Percentiles rank a stretch among this genome's conserved stretches.
These are phyloP conservation scores for Erpetoichthys calabaricus DNA, from an alignment of 2,797 vertebrate genomes.

Conservation along the genomic window DNA sequence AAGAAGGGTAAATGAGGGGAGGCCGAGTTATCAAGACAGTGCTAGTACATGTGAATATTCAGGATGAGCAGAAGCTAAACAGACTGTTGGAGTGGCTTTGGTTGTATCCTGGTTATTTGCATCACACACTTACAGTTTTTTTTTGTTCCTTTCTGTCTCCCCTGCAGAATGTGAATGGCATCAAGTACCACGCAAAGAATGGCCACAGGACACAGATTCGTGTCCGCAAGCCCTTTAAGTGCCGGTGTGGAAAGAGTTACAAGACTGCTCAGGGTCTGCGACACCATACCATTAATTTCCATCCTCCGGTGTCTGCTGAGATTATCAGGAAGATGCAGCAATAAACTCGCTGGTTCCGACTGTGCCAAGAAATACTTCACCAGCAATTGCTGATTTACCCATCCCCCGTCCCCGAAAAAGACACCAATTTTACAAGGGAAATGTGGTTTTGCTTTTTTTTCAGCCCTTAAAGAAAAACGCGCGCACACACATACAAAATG, in stretches of 20 bases:
- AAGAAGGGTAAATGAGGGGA: too few relatives aligned
- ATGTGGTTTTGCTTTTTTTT: conserved; percentile 8
- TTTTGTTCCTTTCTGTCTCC: conserved; percentile 14
- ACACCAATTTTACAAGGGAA: conserved; percentile 41
- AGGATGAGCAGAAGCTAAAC: conserved; percentile 1
- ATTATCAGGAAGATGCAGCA: conserved; percentile 94
- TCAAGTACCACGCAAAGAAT: conserved; percentile 98
- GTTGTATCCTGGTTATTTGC: conserved; percentile 4
- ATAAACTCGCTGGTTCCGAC: conserved; percentile 60
- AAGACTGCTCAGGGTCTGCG: conserved; percentile 97
- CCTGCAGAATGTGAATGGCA: conserved; percentile 91
- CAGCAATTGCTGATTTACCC: conserved; percentile 66
- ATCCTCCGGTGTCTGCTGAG: conserved; percentile 83
- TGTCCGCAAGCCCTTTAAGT: conserved; percentile 94
- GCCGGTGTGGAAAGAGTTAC: conserved; percentile 97
- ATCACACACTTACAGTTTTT: conserved; percentile 1
- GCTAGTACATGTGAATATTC: too few relatives aligned
- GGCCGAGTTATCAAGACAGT: too few relatives aligned
- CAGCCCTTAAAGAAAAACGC: conserved; percentile 22
- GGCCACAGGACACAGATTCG: conserved; percentile 95
- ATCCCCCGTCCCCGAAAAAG: conserved; percentile 37
- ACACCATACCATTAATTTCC: conserved; percentile 97
- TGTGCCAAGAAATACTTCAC: conserved; percentile 65
- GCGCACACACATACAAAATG: background rate
- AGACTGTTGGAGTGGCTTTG: conserved; percentile 11